Evolutionary conservation across 1,140 invertebrate species (phyloP).

Genomic region (Grapholita molesta): DNA sequence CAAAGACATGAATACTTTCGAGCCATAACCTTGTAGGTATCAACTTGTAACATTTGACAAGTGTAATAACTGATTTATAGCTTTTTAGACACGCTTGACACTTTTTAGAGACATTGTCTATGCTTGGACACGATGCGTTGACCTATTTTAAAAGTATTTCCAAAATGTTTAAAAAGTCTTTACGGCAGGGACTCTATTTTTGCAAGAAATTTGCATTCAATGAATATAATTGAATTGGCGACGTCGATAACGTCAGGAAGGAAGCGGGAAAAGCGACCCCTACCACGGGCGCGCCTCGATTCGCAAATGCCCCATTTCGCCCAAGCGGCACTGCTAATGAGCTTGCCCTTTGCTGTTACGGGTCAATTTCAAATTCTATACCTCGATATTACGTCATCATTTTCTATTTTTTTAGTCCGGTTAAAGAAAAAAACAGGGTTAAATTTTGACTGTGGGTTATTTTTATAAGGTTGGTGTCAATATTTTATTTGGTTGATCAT

Average conservation of each 20-base stretch:
- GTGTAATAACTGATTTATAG: background rate
- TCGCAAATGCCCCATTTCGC: background rate
- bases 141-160: constrained; percentile 5
- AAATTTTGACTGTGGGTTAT: too few species aligned
- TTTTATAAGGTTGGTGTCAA: too few species aligned
- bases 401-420: constrained; percentile 17
- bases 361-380: background rate
- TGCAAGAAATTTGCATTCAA: constrained; percentile 16
- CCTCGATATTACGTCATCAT: background rate
- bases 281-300: background rate
- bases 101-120: background rate
- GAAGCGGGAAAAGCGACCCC: background rate
- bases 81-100: background rate
- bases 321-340: background rate
- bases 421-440: too few species aligned
- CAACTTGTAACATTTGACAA: background rate
- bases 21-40: too few species aligned
- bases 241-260: constrained; percentile 17
- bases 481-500: too few species aligned
- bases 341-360: background rate
- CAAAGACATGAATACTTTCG: too few species aligned
- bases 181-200: constrained; percentile 2
- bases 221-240: constrained; percentile 20
- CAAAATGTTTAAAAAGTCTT: constrained; percentile 11
- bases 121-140: background rate